phyloP scores from a whole-genome alignment of 92 coral and sea anemone genomes.

The Epizoanthus stellaris region DNA sequence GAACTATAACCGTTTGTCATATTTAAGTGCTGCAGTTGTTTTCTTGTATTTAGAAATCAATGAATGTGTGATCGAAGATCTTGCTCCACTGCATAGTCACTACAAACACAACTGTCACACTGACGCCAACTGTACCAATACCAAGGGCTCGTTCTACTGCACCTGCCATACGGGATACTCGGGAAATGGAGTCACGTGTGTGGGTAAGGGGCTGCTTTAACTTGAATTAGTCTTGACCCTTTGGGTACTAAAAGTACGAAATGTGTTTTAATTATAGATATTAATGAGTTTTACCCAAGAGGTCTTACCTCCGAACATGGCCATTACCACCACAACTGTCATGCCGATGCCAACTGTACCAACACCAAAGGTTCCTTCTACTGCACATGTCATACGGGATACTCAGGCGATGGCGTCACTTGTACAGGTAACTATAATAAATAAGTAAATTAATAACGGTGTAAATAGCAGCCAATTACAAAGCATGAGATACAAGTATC shows the following conservation, averaged over 20 bases:
- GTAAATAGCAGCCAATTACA: no score
- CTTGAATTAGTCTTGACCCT: no score
- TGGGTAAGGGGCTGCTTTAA: not conserved
- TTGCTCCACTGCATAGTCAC: no score
- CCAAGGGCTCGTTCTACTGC: no score
- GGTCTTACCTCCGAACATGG: not conserved
- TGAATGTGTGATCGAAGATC: not conserved
- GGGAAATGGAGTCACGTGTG: no score
- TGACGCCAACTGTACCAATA: no score
- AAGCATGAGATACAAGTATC: no score
- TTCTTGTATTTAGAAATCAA: not conserved
- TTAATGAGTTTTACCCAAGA: not conserved
- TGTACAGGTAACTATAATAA: not conserved
- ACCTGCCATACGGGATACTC: no score
- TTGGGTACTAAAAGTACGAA: not conserved
- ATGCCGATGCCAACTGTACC: conserved; percentile 15
- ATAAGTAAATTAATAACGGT: not conserved
- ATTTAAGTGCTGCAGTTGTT: no score
- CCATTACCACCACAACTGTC: conserved; percentile 15
- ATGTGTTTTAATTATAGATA: no score
- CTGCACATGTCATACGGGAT: conserved; percentile 22
- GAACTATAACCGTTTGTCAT: no score
- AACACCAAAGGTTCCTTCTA: conserved; percentile 15
- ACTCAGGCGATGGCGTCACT: conserved; percentile 1
- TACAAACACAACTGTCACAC: no score